Percentiles rank a stretch among this genome's conserved stretches.
Conservation (phyloP, 2,888 invertebrate genomes). For the Elaeidobius kamerunicus region DNA sequence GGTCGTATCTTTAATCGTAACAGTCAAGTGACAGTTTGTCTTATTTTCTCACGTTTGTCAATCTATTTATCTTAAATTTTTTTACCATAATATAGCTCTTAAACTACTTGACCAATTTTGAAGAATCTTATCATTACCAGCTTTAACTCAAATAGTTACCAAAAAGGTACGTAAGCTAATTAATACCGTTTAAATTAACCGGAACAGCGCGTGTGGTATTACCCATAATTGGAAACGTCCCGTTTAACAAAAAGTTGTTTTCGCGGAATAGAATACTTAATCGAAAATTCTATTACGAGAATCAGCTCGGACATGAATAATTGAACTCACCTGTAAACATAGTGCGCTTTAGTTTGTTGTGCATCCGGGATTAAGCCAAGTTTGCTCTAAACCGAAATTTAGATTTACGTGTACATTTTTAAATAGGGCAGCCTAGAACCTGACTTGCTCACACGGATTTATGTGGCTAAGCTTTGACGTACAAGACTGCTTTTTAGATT, state of each 20-base stretch:
- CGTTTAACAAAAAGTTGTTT: conserved; percentile 31
- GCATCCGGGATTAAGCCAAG: conserved; percentile 38
- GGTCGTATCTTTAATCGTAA: too few relatives aligned
- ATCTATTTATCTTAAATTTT: too few relatives aligned
- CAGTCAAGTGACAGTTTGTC: too few relatives aligned
- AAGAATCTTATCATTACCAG: too few relatives aligned
- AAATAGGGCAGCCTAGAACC: conserved; percentile 16
- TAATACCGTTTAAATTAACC: too few relatives aligned
- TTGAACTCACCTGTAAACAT: conserved; percentile 37
- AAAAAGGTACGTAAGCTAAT: background rate
- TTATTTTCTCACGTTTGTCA: too few relatives aligned
- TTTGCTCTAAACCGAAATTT: conserved; percentile 37
- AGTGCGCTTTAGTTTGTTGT: conserved; percentile 37
- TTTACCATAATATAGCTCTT: too few relatives aligned
- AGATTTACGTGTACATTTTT: conserved; percentile 30
- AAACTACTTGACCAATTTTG: too few relatives aligned
- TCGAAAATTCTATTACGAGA: conserved; percentile 45
- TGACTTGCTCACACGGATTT: conserved; percentile 9
- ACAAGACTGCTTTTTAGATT: background rate
- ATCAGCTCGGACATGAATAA: conserved; percentile 42
- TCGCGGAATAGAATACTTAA: conserved; percentile 38
- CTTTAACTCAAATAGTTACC: background rate
- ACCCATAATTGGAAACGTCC: conserved; percentile 18
- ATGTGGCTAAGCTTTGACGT: conserved; percentile 2
- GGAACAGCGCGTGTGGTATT: too few relatives aligned